phyloP scores from a whole-genome alignment of 92 coral and sea anemone genomes.

The Parazoanthus swiftii region DNA sequence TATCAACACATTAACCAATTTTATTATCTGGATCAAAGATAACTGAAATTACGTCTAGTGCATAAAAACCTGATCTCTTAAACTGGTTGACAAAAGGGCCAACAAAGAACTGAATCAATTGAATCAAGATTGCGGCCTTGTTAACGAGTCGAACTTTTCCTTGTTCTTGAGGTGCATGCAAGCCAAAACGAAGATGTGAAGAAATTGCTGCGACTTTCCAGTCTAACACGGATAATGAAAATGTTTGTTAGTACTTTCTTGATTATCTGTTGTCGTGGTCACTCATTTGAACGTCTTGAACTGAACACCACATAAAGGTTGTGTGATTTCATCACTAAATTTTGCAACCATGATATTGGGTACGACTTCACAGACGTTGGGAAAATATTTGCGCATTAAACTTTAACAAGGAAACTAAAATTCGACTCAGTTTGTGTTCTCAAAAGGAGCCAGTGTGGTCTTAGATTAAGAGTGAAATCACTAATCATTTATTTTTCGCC shows the following conservation, averaged over 20 bases:
- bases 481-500: too few relatives aligned
- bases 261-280: not conserved
- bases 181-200: constrained; percentile 3
- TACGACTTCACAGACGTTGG: not conserved
- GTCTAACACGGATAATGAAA: constrained; percentile 13
- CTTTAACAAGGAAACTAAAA: not conserved
- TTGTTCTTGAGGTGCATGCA: constrained; percentile 29
- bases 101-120: too few relatives aligned
- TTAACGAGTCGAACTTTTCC: constrained; percentile 4
- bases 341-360: not conserved
- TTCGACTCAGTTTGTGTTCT: not conserved
- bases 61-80: not conserved
- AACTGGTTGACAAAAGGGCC: not conserved
- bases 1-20: not conserved
- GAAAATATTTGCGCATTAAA: not conserved
- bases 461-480: not conserved
- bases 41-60: not conserved
- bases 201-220: not conserved
- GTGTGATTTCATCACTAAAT: not conserved
- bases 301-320: not conserved
- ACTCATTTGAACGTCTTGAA: not conserved
- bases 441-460: not conserved
- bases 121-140: not conserved
- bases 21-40: not conserved
- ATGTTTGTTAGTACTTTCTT: constrained; percentile 29